Percentiles rank a stretch among this genome's conserved stretches.
These are phyloP conservation scores for Drosophila subquinaria DNA, from an alignment of 2,888 invertebrate genomes.

Conservation along the genomic window DNA sequence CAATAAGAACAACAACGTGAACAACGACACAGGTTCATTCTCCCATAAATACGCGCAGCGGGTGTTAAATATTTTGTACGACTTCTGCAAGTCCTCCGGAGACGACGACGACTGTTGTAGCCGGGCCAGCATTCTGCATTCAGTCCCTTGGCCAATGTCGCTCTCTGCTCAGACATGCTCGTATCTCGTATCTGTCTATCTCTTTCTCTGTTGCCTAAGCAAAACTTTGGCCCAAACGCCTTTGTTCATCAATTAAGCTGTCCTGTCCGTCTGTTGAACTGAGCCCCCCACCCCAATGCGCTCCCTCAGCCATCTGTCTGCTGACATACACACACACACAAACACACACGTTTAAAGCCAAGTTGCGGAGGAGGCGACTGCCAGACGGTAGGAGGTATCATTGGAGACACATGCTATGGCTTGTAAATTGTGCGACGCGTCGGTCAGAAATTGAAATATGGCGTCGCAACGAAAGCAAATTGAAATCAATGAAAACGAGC, in stretches of 20 bases:
- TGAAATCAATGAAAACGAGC: constrained; percentile 75
- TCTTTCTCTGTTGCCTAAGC: constrained; percentile 48
- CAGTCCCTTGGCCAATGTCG: constrained; percentile 26
- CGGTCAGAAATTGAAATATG: constrained; percentile 79
- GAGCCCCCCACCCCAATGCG: constrained; percentile 4
- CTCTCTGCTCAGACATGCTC: constrained; percentile 47
- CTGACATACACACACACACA: neutral
- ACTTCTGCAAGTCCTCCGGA: constrained; percentile 75
- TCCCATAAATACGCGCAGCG: constrained; percentile 84
- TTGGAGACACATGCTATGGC: constrained; percentile 76
- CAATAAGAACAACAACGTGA: constrained; percentile 24
- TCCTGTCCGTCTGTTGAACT: constrained; percentile 62
- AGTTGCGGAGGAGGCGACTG: constrained; percentile 1
- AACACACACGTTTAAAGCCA: constrained; percentile 4
- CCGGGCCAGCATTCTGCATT: constrained; percentile 14
- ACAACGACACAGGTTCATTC: constrained; percentile 83
- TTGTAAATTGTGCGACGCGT: constrained; percentile 74
- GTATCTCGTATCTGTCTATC: constrained; percentile 24
- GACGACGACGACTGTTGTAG: constrained; percentile 49
- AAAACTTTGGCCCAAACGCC: constrained; percentile 77
- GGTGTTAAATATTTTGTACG: constrained; percentile 82
- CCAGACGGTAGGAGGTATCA: constrained; percentile 30
- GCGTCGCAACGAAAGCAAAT: constrained; percentile 75
- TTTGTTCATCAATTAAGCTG: constrained; percentile 82
- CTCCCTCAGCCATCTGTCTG: constrained; percentile 18